Base-by-base conservation (phyloP, 2,888 invertebrate species). In the Chromoteleia sp. region DNA sequence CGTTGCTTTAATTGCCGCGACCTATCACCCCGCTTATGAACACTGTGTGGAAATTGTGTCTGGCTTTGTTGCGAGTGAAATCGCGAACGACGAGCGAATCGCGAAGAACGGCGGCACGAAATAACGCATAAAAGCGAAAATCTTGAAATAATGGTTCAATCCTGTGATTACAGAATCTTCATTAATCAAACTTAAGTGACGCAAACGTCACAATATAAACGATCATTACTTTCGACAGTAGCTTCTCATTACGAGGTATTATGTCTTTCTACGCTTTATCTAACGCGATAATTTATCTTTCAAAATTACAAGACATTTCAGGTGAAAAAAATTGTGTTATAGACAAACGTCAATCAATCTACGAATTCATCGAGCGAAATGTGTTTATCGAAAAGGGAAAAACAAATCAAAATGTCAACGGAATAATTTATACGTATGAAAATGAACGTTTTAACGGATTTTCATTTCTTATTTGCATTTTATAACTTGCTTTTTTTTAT, bases 171-270 rank as follows among this genome's bases (percentile, higher is more conserved):
- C 65, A 48, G 50, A 65, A 36, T 50, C 7, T 19, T 14, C 65
- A 65, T 65, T 65, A 65, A 65, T 65, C 65, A 65, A 65, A 65
- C 43, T 50, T 8, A 65, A 50, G 39, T 65, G 50, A 50, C 65
- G 50, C 65, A 65, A 48, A 50, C 61, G 65, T 65, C 65, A 65
- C 65, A 48, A 61, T 63, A 65, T 50, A 41, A 67, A 36, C 67
- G 54, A 29, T 52, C 67, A 14, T 67, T 67, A 67, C 54, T 52
- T 54, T 67, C 67, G 29, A 67, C 67, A 17, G 67, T 67, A 67
- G 52, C 52, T 41, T 25, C 67, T 67, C 52, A 54, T 67, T 67
- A 54, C 25, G 30, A 52, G 54, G 39, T 52, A 67, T 54, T 52
- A 67, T 52, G 45, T 52, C 52, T 29, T 67, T n/a, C 41, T 15